Base-by-base conservation (phyloP, 2,888 invertebrate genomes). In the Drosophila nr. medialis region DNA sequence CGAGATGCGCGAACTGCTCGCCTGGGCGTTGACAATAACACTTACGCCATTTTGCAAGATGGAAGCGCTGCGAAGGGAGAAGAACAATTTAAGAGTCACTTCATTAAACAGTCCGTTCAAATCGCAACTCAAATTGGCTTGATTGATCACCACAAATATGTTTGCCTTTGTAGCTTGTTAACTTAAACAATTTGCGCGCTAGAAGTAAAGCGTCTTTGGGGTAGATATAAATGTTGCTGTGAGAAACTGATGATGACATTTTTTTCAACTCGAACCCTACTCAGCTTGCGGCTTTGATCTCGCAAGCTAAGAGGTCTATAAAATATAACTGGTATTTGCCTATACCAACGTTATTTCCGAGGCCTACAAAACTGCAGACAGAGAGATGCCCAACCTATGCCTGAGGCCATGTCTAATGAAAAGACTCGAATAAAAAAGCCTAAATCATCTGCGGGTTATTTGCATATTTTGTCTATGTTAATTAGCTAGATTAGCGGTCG, bases 11-110 rank as follows among this genome's bases (percentile, higher is more conserved):
- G 95, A 95, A 61, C 95, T 94, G 77, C 95, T 94, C 86, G 94
- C 94, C 83, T 95, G 94, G 29, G 95, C 95, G 88, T 96, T 95
- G 72, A 96, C 94, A 73, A 96, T 93, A 66, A 95, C 93, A 51
- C 95, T 94, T 65, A 95, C 92, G 13, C 96, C 96, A 72, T 91
- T 90, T 64, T 92, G 91, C 67, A 92, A 76, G 18, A 91, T 78
- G 27, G 85, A 80, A 6, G 89, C 86, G 67, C 93, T 92, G 71
- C 2, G 67, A 38, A 15, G 38, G 32, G 42, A 27, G 1, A 29
- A 30, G 2, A n/a, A 32, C 4, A 32, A 8, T 2, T 13, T 38
- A 10, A 34, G 38, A 62, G 71, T 45, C 51, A 34, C 54, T 77
- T 79, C 69, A 81, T 83, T 80, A 78, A 64, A 8, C 30, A 13